Evolutionary conservation across 2,888 invertebrate genomes (phyloP), one percentile per base, ranked within the genome.

Genomic region (Scelioninae gen. 1): DNA sequence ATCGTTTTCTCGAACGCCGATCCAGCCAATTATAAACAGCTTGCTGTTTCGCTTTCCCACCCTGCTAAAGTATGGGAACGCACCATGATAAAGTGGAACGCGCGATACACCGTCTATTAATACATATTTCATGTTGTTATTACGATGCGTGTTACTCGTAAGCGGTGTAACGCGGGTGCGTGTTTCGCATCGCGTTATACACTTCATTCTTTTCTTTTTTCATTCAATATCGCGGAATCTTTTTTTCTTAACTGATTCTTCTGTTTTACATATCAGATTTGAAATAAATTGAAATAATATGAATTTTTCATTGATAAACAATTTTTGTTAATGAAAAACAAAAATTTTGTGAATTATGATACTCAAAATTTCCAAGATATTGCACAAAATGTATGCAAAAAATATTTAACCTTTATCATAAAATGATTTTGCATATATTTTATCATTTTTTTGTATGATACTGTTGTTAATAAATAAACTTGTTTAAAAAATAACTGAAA

Each of bases 101-200:
- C 83, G 78, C 83, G 81, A 85, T 84, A 84, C 82, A 77, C 78
- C 51, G 84, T 85, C 85, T 84, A 86, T 88, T 87, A 87, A 87
- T 87, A 82, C 77, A 82, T 77, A 87, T 88, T 87, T 88, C 85
- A 87, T 86, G 82, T 74, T 84, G 82, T 69, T 75, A 69, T 81
- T 79, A 72, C 78, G 80, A 75, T 63, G 68, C 60, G 55, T 77
- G 63, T 68, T 43, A 62, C 76, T 62, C 60, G 69, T 49, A 62
- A 60, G 77, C 78, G 66, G 76, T 65, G 72, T 81, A 74, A 82
- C 66, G 38, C 76, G 63, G 65, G 72, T 77, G 85, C 68, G 69
- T 78, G 74, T 72, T 56, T 62, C 71, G 62, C 60, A 68, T 66
- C 68, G 77, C 55, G 32, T 78, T 79, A 68, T 66, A 78, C 66